Evolutionary conservation across 2,797 vertebrate genomes (phyloP), one percentile per base, ranked within the genome.

Genomic region (Neomorphus geoffroyi): DNA sequence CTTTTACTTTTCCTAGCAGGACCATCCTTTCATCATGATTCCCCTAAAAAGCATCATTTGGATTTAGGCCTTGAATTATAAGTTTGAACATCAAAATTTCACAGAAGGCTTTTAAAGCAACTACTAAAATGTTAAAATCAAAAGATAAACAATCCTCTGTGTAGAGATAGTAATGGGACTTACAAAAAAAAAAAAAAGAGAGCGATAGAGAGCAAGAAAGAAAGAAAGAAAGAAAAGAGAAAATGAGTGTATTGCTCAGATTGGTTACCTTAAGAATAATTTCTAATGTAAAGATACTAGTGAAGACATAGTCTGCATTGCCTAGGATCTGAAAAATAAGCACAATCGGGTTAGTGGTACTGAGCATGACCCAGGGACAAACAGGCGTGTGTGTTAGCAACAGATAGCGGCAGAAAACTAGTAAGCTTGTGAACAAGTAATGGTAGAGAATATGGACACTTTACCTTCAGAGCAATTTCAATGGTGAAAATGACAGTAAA

Each of bases 241-340:
- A 84, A 88, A 94, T 30, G 19, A 93, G 83, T 84, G 95, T 88
- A 84, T 80, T 87, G 94, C 96, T 96, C 97, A 94, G 91, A 92
- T 92, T 93, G 94, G 96, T 97, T 98, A 99, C 99, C 99, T 99
- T 99, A 96, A 99, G 98, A 97, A 99, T 99, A 97, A 99, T 99
- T 98, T 99, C 99, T 96, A 99, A 99, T 84, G 99, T 99, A 98
- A 99, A 99, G 98, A 99, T 99, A 98, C 99, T 99, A 96, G 99
- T 99, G 98, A 99, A 99, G 97, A 99, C 99, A 93, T 99, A 99
- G 98, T 99, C 99, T 98, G 99, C 99, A 98, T 99, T 99, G 98
- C 99, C 99, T 97, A 99, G 98, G 98, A 99, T 99, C 99, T 99
- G 98, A 97, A 98, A 98, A 98, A 98, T 95, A 98, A 98, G 98